Evolutionary conservation across 2,113 vertebrate species (phyloP), one percentile per base, ranked within the genome.

Genomic region (Cyrtonyx montezumae): DNA sequence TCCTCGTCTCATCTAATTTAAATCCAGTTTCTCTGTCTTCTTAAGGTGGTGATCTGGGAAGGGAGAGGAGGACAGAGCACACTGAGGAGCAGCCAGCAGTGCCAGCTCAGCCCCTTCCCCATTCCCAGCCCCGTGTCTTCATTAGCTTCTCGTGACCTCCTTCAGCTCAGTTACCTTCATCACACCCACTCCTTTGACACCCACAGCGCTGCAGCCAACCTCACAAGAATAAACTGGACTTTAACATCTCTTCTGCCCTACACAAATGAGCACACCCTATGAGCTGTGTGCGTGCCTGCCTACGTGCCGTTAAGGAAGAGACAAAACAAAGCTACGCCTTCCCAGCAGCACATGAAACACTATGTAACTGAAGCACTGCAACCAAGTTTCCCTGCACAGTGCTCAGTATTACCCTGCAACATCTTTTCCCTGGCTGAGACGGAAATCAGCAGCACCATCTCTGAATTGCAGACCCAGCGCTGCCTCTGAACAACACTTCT

Each of bases 261-360:
- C 4, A 1, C 3, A 37, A 45, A 14, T 1, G 30, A 53, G 16
- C 3, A 6, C 5, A 43, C 17, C 16, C 9, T 2, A 6, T 5
- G 1, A 6, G n/a, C 6, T 18, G 8, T 2, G 32, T 20, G 46
- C 1, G 5, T 15, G 48, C 0, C 1, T 11, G 14, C 6, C 8
- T 34, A 7, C 6, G 1, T 5, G 28, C 5, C 11, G 2, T 43
- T 26, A n/a, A 34, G 5, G 28, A 62, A 49, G 13, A 37, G 30
- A 30, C 11, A 43, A 32, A 43, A 46, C 40, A 22, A 68, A 73
- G 42, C 9, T 3, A 1, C 1, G 42, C 42, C 66, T 56, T 59
- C 16, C 66, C 1, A 0, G 36, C 16, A 49, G 14, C 13, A 34
- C 22, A 7, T 36, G 34, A 12, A 40, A 32, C 28, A 34, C 36